These are phyloP conservation scores for Austrolebias charrua DNA, from an alignment of 2,797 vertebrate genomes.

Conservation along the genomic window DNA sequence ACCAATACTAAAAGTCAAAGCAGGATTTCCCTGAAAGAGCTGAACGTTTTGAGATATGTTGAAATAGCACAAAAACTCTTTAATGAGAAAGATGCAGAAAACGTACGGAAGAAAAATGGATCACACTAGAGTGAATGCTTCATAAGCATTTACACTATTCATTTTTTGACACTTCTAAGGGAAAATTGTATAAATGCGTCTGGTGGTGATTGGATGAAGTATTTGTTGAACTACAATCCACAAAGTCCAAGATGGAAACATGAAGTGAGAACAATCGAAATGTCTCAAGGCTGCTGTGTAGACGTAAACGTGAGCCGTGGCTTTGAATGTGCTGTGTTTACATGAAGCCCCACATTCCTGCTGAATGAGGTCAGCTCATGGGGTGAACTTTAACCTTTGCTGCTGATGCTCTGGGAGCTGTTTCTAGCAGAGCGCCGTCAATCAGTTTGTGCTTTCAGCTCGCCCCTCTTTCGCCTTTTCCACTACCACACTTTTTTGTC, in stretches of 20 bases:
- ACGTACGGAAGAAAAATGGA: too few relatives aligned
- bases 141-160: too few relatives aligned
- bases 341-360: constrained; percentile 42
- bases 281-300: neutral
- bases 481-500: too few relatives aligned
- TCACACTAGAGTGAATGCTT: too few relatives aligned
- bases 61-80: too few relatives aligned
- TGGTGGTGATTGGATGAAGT: neutral
- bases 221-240: neutral
- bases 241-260: neutral
- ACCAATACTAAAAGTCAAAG: too few relatives aligned
- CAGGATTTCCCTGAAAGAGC: too few relatives aligned
- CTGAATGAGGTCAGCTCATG: constrained; percentile 47
- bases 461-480: too few relatives aligned
- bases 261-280: neutral
- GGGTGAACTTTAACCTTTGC: constrained; percentile 45
- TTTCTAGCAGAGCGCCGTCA: constrained; percentile 3
- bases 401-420: constrained; percentile 5
- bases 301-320: neutral
- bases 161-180: too few relatives aligned
- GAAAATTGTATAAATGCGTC: neutral
- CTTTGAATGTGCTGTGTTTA: constrained; percentile 2
- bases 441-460: neutral
- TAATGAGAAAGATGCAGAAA: too few relatives aligned
- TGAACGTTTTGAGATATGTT: too few relatives aligned